Evolutionary conservation across 1,140 invertebrate species (phyloP).

Genomic region (Drosophila kikkawai): DNA sequence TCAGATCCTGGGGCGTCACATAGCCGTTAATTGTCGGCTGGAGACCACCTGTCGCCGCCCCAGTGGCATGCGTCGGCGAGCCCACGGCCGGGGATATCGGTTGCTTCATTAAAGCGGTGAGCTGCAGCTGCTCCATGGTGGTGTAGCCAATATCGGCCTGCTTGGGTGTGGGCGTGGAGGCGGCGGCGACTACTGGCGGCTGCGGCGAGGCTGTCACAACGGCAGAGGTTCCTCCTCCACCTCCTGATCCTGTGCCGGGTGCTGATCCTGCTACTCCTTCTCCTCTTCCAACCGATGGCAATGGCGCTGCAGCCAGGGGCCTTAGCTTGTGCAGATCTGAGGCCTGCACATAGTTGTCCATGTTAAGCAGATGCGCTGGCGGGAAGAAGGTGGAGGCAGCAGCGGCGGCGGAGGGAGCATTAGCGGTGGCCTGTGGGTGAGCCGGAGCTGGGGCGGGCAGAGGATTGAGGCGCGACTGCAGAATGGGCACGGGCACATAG

Average conservation of each 20-base stretch:
- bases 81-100: conserved; percentile 7
- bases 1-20: conserved; percentile 70
- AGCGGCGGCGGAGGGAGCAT: conserved; percentile 2
- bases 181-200: conserved; percentile 1
- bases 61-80: conserved; percentile 2
- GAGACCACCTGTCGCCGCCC: conserved; percentile 1
- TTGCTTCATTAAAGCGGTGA: conserved; percentile 57
- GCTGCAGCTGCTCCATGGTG: conserved; percentile 72
- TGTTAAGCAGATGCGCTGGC: conserved; percentile 58
- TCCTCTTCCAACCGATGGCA: not conserved
- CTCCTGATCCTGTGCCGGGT: not conserved
- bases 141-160: conserved; percentile 58
- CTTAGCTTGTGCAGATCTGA: conserved; percentile 67
- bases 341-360: conserved; percentile 67
- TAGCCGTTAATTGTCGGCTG: conserved; percentile 68
- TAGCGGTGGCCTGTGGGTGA: not conserved
- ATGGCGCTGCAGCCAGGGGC: conserved; percentile 21
- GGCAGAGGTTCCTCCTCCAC: not conserved
- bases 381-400: conserved; percentile 14
- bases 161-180: conserved; percentile 24
- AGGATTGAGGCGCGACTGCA: conserved; percentile 30
- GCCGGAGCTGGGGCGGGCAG: not conserved
- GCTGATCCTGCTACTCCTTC: not conserved
- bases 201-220: conserved; percentile 2
- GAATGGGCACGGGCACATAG: conserved; percentile 64